Percentiles rank a stretch among this genome's conserved stretches.
These are phyloP conservation scores for Ammospiza caudacuta DNA, from an alignment of 2,113 vertebrate genomes.

Conservation along the genomic window DNA sequence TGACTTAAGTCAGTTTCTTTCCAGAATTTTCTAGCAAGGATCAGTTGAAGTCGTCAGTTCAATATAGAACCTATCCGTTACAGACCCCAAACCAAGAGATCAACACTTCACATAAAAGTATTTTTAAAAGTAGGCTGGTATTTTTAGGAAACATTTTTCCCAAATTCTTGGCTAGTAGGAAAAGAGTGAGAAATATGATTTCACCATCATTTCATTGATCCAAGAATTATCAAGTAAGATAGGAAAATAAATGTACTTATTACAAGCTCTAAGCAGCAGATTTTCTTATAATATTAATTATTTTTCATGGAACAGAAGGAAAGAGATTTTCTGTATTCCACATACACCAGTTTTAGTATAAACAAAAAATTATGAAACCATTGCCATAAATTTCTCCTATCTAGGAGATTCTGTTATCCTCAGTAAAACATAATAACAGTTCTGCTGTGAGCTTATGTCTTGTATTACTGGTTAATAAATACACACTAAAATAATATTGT, in stretches of 20 bases:
- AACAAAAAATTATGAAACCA: conserved; percentile 20
- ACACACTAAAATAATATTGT: background rate
- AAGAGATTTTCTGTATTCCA: conserved; percentile 11
- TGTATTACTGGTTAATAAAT: background rate
- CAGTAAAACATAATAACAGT: background rate
- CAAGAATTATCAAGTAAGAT: background rate
- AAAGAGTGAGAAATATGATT: background rate
- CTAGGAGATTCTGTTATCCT: background rate
- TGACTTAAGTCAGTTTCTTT: background rate
- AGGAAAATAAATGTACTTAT: background rate
- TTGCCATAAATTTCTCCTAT: background rate
- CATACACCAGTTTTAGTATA: conserved; percentile 1
- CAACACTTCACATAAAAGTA: background rate
- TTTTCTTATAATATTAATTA: conserved; percentile 5
- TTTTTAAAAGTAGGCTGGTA: background rate
- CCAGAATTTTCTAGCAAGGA: background rate
- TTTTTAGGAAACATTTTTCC: background rate
- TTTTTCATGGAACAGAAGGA: background rate
- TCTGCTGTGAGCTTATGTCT: background rate
- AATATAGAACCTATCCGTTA: background rate
- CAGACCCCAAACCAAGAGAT: background rate
- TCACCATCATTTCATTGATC: background rate
- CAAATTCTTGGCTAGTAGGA: background rate
- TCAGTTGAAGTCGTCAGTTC: background rate
- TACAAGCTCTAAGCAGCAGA: background rate